phyloP scores from a whole-genome alignment of 1,140 invertebrate species.

The Acromyrmex echinatior region DNA sequence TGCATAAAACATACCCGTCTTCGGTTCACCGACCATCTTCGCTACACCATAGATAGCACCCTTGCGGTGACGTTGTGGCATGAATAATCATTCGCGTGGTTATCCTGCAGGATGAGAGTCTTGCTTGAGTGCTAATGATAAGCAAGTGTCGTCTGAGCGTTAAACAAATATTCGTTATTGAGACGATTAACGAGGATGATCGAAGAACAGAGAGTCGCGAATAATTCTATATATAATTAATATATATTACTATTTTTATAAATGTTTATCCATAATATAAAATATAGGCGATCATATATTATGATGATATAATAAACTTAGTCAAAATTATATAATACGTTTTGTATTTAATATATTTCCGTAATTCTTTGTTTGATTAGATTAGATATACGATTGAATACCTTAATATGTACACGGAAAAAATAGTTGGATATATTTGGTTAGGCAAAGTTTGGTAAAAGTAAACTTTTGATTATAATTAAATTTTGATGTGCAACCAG shows the following conservation, averaged over 20 bases:
- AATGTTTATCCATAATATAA: not conserved
- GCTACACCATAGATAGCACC: conserved; percentile 63
- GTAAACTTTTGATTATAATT: too few species aligned
- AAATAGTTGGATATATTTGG: too few species aligned
- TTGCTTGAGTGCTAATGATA: conserved; percentile 56
- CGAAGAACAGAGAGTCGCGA: not conserved
- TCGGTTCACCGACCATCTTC: conserved; percentile 47
- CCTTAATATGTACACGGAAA: not conserved
- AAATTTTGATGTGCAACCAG: too few species aligned
- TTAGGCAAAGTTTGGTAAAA: too few species aligned
- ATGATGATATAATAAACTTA: not conserved
- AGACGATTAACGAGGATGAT: not conserved
- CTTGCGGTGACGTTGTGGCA: conserved; percentile 66
- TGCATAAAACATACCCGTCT: conserved; percentile 71
- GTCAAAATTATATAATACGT: not conserved
- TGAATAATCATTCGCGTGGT: conserved; percentile 74
- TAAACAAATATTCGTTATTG: conserved; percentile 11
- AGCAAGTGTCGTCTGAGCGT: not conserved
- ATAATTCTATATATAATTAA: not conserved
- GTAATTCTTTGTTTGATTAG: not conserved
- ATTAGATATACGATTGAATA: not conserved
- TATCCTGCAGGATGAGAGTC: conserved; percentile 59
- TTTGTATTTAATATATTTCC: not conserved
- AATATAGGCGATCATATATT: not conserved
- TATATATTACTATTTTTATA: not conserved